Base-by-base conservation (phyloP, 2,113 vertebrate genomes). In the Ariopsis seemanni region DNA sequence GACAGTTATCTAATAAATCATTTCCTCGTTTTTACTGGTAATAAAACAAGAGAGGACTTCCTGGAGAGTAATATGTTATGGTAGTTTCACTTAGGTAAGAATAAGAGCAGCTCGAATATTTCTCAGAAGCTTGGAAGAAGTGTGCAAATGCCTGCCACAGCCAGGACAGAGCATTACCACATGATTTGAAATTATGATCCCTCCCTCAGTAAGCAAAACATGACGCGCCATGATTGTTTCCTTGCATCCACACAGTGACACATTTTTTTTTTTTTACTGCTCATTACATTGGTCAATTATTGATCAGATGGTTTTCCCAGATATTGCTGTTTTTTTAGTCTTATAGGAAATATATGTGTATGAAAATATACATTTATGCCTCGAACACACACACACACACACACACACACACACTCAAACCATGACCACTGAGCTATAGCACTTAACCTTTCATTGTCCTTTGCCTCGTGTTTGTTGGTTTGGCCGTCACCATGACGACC, bases 181-280 rank as follows among this genome's bases (percentile, higher is more conserved):
- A 88, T 9, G 5, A 91, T 87, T 88, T 91, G 57, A 80, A 82
- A 72, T 34, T 20, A 42, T 84, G 60, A 72, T 30, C 65, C 69
- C 81, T 77, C 71, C 86, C 55, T 83, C 62, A 48, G 81, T 27
- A 83, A 77, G 53, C 58, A 83, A 6, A 5, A 52, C 12, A 52
- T 83, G 58, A 72, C 50, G 65, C n/a, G 30, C 14, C 5, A 0
- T 60, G 55, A 12, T 57, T 34, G 55, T 60, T 81, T 60, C 18
- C 79, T 6, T 81, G 17, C 55, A 60, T 42, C 2, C 50, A 53
- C 10, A 48, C 84, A n/a, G 30, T 34, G 22, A 18, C 34, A 86
- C 5, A 62, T 27, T 52, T 84, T 69, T 2, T 72, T 50, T 27
- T 52, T 84, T 69, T 2, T 72, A 34, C 14, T 55, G 52, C 27